A percentile compares a stretch with the other conserved stretches of the same genome.
phyloP scores from a whole-genome alignment of 2,797 vertebrate species.

The Sebastes melanostomus region DNA sequence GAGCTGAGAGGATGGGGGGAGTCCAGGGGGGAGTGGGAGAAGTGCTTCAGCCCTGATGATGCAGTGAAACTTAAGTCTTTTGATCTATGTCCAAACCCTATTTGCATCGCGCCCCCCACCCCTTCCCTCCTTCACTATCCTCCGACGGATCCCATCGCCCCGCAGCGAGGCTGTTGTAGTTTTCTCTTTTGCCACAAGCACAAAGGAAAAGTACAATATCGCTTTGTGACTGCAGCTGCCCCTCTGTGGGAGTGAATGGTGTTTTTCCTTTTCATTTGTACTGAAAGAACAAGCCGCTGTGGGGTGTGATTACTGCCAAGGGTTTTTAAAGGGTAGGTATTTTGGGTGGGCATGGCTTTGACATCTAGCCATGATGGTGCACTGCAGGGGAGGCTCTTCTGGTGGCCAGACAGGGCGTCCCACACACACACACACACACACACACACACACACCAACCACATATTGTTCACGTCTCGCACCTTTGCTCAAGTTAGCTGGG shows the following conservation, averaged over 20 bases:
- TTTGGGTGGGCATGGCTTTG: constrained; percentile 49
- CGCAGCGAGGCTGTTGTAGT: constrained; percentile 36
- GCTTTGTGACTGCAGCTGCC: constrained; percentile 55
- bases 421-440: not conserved
- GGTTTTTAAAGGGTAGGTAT: constrained; percentile 52
- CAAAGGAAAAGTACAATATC: constrained; percentile 62
- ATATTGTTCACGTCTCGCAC: constrained; percentile 57
- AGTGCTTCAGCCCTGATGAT: constrained; percentile 57
- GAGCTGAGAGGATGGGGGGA: not conserved
- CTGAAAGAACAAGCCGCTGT: constrained; percentile 48
- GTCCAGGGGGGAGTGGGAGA: not conserved
- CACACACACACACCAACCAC: constrained; percentile 1
- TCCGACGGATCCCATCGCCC: constrained; percentile 23
- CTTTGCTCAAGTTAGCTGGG: constrained; percentile 30
- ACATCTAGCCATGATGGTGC: constrained; percentile 58
- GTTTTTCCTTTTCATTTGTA: constrained; percentile 48
- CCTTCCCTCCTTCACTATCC: not conserved
- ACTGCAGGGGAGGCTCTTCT: constrained; percentile 53
- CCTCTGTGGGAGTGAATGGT: constrained; percentile 50
- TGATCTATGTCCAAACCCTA: constrained; percentile 62
- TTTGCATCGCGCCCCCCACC: constrained; percentile 34
- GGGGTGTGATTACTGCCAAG: constrained; percentile 43
- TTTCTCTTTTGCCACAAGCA: constrained; percentile 45
- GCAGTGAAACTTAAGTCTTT: constrained; percentile 68
- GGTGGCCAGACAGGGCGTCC: constrained; percentile 7